Base-by-base conservation (phyloP, 1,140 invertebrate genomes). In the Brachionus rubens region DNA sequence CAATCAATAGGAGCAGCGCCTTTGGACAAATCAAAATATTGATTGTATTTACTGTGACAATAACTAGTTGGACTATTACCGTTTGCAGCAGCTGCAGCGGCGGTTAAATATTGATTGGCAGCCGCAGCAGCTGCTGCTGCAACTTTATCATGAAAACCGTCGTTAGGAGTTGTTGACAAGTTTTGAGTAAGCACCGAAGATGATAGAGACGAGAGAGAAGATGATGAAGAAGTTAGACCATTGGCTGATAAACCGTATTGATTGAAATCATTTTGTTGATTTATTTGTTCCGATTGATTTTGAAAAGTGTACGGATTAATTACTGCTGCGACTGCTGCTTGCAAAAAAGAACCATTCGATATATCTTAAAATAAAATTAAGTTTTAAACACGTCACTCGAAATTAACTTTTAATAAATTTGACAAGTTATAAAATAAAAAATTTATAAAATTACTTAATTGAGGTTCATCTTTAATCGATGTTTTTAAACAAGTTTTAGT, bases 31-130 rank as follows among this genome's bases (percentile, higher is more conserved):
- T 65, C 59, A 54, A 72, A 50, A 41, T 72, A 72, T 72, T 72
- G 68, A n/a, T 28, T 12, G 50, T 72, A 72, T 41, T 72, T 72
- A 21, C 36, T 19, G 12, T 72, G 50, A 41, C 40, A 43, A 65
- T 65, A 65, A 36, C 16, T 65, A 21, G 19, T 65, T 26, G 59
- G 24, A 26, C 16, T 24, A n/a, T 36, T 21, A 36, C 9, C 43
- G 4, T 16, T 16, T 16, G 36, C 59, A 43, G 19, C 36, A 43
- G 59, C 59, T 2, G 28, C 33, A 36, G 33, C 33, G 7, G 56
- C 56, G 19, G 14, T 70, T 30, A 72, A 50, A 72, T 72, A 72
- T 72, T 72, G 68, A 48, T 72, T 72, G 24, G 68, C 68, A 50
- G 68, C 68, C 12, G 50, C 68, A 4, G 68, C 68, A 50, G 68